These are phyloP conservation scores for Leuciscus idus DNA, from an alignment of 2,113 vertebrate genomes.

Conservation along the genomic window DNA sequence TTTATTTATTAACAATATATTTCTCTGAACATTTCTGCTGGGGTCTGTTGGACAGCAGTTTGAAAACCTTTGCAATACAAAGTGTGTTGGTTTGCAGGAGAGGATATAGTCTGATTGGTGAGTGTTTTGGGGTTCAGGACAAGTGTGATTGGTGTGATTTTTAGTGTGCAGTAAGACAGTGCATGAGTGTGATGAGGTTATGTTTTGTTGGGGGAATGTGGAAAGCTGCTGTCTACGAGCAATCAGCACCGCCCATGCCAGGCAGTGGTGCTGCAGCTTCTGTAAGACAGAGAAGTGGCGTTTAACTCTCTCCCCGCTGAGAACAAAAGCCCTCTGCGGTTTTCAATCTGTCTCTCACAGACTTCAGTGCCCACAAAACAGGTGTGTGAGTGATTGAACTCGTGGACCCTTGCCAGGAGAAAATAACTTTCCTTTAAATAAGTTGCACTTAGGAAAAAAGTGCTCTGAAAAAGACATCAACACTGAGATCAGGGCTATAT, in stretches of 20 bases:
- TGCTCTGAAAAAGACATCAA: neutral
- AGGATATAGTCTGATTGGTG: neutral
- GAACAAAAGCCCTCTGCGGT: conserved; percentile 41
- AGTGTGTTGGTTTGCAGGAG: neutral
- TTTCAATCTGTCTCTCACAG: conserved; percentile 35
- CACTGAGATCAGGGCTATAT: neutral
- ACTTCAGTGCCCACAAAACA: conserved; percentile 22
- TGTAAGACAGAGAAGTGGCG: conserved; percentile 26
- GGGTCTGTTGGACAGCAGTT: neutral
- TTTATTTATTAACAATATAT: neutral
- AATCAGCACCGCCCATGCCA: conserved; percentile 13
- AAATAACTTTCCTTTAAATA: conserved; percentile 39
- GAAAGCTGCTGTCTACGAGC: conserved; percentile 5
- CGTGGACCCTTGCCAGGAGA: conserved; percentile 13
- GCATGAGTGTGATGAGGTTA: neutral
- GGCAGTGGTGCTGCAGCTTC: conserved; percentile 26
- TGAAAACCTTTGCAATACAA: neutral
- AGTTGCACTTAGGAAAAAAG: conserved; percentile 23
- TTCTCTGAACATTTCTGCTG: neutral
- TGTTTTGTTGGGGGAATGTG: neutral
- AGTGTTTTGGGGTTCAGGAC: neutral
- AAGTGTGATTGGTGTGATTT: neutral
- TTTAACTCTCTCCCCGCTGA: conserved; percentile 22
- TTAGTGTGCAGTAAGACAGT: neutral
- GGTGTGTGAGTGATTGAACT: conserved; percentile 34